Evolutionary conservation across 2,797 vertebrate species (phyloP).

Genomic region (Phrynocephalus guinanensis): DNA sequence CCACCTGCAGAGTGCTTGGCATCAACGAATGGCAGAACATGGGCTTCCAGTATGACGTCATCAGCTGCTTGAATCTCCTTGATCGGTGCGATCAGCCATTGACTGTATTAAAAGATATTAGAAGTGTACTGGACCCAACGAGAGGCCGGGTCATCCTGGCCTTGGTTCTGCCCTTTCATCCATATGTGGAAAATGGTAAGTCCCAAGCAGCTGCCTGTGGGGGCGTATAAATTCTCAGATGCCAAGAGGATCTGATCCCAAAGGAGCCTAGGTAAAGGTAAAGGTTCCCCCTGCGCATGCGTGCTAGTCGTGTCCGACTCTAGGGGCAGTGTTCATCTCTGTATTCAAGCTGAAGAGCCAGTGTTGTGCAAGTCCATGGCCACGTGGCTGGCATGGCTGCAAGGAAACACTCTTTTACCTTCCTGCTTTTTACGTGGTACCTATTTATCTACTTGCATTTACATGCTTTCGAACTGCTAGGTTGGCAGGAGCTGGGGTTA

Average conservation of each 20-base stretch:
- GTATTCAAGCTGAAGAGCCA: too few species aligned
- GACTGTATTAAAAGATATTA: conserved; percentile 89
- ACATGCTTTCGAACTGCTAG: too few species aligned
- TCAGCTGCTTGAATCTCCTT: conserved; percentile 97
- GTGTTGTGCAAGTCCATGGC: too few species aligned
- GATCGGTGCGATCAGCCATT: conserved; percentile 95
- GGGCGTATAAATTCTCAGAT: background rate
- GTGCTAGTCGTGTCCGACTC: too few species aligned
- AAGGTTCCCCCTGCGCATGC: too few species aligned
- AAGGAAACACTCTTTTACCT: too few species aligned
- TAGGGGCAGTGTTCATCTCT: too few species aligned
- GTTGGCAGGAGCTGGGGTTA: too few species aligned
- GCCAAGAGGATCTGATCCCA: too few species aligned
- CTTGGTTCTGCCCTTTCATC: conserved; percentile 93
- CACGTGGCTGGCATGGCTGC: too few species aligned
- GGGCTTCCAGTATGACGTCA: conserved; percentile 92
- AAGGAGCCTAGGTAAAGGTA: background rate
- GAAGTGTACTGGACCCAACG: conserved; percentile 86
- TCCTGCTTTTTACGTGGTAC: too few species aligned
- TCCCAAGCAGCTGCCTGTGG: background rate
- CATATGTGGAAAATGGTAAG: conserved; percentile 96
- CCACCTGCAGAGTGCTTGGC: conserved; percentile 80
- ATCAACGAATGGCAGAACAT: conserved; percentile 94
- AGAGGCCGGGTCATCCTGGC: conserved; percentile 92
- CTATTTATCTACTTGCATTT: too few species aligned